Evolutionary conservation across 1,140 invertebrate genomes (phyloP).

Genomic region (Lerema accius): DNA sequence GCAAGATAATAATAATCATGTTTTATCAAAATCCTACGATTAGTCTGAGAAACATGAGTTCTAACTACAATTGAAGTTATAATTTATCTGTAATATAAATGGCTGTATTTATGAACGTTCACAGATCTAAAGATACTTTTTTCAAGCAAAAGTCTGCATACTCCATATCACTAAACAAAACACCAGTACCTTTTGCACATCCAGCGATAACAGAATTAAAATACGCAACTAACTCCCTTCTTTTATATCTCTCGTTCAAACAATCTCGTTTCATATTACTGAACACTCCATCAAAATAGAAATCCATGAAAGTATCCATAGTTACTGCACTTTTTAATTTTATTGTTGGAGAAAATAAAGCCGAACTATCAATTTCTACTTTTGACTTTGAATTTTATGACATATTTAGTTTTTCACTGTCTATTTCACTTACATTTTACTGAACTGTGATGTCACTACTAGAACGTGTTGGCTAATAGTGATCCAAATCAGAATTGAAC

Average conservation of each 20-base stretch:
- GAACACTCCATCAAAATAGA: constrained; percentile 88
- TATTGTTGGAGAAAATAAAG: neutral
- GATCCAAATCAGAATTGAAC: constrained; percentile 55
- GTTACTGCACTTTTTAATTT: constrained; percentile 35
- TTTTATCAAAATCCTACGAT: too few relatives aligned
- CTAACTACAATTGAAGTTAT: too few relatives aligned
- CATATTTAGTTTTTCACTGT: constrained; percentile 1
- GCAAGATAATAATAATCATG: too few relatives aligned
- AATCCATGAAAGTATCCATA: constrained; percentile 88
- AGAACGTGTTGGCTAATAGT: constrained; percentile 34
- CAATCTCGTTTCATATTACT: constrained; percentile 85
- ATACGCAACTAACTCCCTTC: constrained; percentile 86
- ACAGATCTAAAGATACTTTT: too few relatives aligned
- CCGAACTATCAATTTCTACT: neutral
- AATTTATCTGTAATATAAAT: too few relatives aligned
- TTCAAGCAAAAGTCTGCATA: too few relatives aligned
- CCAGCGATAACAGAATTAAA: constrained; percentile 88
- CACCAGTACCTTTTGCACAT: constrained; percentile 83
- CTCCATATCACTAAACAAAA: neutral
- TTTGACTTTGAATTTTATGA: constrained; percentile 15
- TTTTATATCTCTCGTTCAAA: constrained; percentile 85
- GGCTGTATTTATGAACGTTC: too few relatives aligned
- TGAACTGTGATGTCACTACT: constrained; percentile 13
- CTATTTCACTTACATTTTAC: neutral
- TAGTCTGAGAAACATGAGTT: too few relatives aligned